These are phyloP conservation scores for Eubasilissa splendida DNA, from an alignment of 2,888 invertebrate genomes.

Conservation along the genomic window DNA sequence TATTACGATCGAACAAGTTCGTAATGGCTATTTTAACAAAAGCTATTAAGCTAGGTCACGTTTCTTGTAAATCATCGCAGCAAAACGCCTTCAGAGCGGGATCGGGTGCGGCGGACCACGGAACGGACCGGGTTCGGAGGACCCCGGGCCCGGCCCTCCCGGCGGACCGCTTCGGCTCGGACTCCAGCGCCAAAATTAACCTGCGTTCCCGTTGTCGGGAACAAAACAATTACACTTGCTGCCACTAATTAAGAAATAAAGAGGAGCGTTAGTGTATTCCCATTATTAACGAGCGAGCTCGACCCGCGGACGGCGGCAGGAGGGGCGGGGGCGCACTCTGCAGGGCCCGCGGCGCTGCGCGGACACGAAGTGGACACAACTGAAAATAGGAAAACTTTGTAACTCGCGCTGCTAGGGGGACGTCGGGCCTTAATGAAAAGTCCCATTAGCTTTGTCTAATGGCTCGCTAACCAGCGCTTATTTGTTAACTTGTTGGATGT, in stretches of 20 bases:
- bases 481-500: slow-evolving; percentile 30
- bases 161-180: slow-evolving; percentile 49
- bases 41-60: slow-evolving; percentile 57
- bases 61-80: slow-evolving; percentile 51
- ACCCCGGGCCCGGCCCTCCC: slow-evolving; percentile 17
- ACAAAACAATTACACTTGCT: slow-evolving; percentile 57
- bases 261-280: slow-evolving; percentile 49
- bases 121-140: neutral
- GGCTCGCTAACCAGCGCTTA: slow-evolving; percentile 31
- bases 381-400: slow-evolving; percentile 54
- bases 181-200: slow-evolving; percentile 54
- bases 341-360: slow-evolving; percentile 37
- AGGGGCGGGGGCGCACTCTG: slow-evolving; percentile 15
- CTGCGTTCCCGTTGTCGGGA: slow-evolving; percentile 42
- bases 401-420: slow-evolving; percentile 41
- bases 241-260: slow-evolving; percentile 58
- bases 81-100: slow-evolving; percentile 33
- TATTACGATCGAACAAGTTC: slow-evolving; percentile 35
- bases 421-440: slow-evolving; percentile 55
- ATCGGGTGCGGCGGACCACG: neutral
- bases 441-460: slow-evolving; percentile 52
- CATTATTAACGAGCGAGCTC: slow-evolving; percentile 52
- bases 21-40: slow-evolving; percentile 47
- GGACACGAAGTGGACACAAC: slow-evolving; percentile 49
- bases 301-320: slow-evolving; percentile 13